A percentile compares a stretch with the other conserved stretches of the same genome.
Evolutionary conservation across 2,113 vertebrate species (phyloP).

Genomic region (Epinephelus cyanopodus): DNA sequence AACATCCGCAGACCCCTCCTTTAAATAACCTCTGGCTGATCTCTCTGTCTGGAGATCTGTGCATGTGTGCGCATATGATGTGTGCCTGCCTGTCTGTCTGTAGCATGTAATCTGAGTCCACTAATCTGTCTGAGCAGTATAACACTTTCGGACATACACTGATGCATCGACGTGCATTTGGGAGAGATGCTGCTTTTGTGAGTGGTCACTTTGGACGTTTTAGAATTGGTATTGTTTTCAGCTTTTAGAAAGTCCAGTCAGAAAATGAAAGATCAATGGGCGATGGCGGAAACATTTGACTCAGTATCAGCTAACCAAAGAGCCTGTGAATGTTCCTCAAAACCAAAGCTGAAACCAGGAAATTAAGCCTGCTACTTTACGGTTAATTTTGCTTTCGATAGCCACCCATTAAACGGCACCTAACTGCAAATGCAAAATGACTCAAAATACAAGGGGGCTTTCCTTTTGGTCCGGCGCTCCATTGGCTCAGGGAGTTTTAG

Average conservation of each 20-base stretch:
- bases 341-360: neutral
- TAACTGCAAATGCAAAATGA: too few species aligned
- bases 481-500: too few species aligned
- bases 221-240: conserved; percentile 20
- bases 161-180: conserved; percentile 40
- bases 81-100: conserved; percentile 49
- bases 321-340: neutral
- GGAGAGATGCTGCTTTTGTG: neutral
- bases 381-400: too few species aligned
- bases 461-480: too few species aligned
- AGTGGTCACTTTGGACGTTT: conserved; percentile 1
- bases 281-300: neutral
- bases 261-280: conserved; percentile 31
- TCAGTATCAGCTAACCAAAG: neutral
- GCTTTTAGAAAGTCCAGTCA: conserved; percentile 10
- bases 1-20: conserved; percentile 1
- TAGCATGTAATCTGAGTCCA: conserved; percentile 64
- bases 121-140: conserved; percentile 59
- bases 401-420: too few species aligned
- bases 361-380: neutral
- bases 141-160: conserved; percentile 44
- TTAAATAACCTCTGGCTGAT: conserved; percentile 61
- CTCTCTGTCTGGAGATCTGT: conserved; percentile 50
- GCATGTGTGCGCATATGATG: conserved; percentile 40
- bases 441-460: too few species aligned